These are phyloP conservation scores for Coregonus suidteri DNA, from an alignment of 2,797 vertebrate genomes.

Conservation along the genomic window DNA sequence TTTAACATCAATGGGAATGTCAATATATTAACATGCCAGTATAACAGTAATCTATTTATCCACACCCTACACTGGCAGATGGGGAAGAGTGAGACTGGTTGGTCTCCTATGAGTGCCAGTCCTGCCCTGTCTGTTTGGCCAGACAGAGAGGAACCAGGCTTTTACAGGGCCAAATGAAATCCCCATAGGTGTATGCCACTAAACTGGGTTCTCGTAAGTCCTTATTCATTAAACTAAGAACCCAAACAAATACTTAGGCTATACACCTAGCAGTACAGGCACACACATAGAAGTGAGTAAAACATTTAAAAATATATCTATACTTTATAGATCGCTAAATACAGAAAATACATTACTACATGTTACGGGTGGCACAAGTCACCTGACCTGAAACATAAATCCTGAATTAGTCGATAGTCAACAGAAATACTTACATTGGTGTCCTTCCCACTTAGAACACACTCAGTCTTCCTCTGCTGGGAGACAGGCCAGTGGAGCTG, in stretches of 20 bases:
- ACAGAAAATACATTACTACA: slow-evolving; percentile 3
- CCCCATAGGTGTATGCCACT: neutral
- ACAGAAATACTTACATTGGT: slow-evolving; percentile 85
- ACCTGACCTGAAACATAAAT: slow-evolving; percentile 25
- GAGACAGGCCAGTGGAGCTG: slow-evolving; percentile 98
- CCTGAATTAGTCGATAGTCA: slow-evolving; percentile 24
- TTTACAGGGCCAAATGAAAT: slow-evolving; percentile 45
- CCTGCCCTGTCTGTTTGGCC: slow-evolving; percentile 31
- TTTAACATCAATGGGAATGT: slow-evolving; percentile 7
- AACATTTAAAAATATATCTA: too few species aligned
- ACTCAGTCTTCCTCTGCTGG: slow-evolving; percentile 90
- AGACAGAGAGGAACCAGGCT: slow-evolving; percentile 53
- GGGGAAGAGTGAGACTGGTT: neutral
- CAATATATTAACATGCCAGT: slow-evolving; percentile 26
- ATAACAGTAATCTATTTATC: slow-evolving; percentile 16
- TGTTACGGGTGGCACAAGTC: slow-evolving; percentile 34
- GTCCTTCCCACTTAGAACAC: slow-evolving; percentile 93
- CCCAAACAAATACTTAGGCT: slow-evolving; percentile 1
- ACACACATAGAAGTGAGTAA: too few species aligned
- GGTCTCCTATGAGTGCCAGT: slow-evolving; percentile 29
- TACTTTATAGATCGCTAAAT: neutral
- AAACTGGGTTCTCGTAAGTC: too few species aligned
- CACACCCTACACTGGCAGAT: slow-evolving; percentile 32
- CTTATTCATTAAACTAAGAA: slow-evolving; percentile 24
- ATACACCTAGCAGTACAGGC: slow-evolving; percentile 7